phyloP scores from a whole-genome alignment of 2,797 vertebrate species.

The Channa striata region DNA sequence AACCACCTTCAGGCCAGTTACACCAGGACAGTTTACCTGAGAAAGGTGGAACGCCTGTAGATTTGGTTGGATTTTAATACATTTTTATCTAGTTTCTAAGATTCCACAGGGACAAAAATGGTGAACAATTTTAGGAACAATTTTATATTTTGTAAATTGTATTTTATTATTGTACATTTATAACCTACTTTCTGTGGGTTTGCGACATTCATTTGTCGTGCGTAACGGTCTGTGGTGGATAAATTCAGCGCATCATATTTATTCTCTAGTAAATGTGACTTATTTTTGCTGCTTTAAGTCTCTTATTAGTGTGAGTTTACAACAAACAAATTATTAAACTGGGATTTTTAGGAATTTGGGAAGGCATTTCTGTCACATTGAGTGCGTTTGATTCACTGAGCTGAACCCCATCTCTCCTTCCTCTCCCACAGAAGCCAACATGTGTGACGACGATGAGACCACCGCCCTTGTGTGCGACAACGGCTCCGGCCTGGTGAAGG shows the following conservation, averaged over 20 bases:
- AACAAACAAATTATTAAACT: background rate
- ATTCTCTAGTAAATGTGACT: conserved; percentile 8
- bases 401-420: conserved; percentile 22
- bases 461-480: conserved; percentile 98
- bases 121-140: background rate
- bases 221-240: conserved; percentile 36
- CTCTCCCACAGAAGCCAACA: conserved; percentile 84
- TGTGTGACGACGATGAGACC: conserved; percentile 99
- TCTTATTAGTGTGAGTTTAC: background rate
- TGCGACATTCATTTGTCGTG: conserved; percentile 1
- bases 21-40: conserved; percentile 4
- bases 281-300: background rate
- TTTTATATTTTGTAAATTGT: background rate
- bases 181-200: background rate
- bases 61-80: background rate
- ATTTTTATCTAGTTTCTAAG: background rate
- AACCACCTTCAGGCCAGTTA: conserved; percentile 9
- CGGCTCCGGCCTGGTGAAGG: conserved; percentile 98
- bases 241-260: conserved; percentile 15
- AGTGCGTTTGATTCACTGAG: conserved; percentile 2
- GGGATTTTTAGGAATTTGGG: no score
- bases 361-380: background rate
- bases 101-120: background rate
- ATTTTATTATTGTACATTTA: background rate
- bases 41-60: background rate